Evolutionary conservation across 2,113 vertebrate genomes (phyloP), one percentile per base, ranked within the genome.

Genomic region (Antechinus flavipes): DNA sequence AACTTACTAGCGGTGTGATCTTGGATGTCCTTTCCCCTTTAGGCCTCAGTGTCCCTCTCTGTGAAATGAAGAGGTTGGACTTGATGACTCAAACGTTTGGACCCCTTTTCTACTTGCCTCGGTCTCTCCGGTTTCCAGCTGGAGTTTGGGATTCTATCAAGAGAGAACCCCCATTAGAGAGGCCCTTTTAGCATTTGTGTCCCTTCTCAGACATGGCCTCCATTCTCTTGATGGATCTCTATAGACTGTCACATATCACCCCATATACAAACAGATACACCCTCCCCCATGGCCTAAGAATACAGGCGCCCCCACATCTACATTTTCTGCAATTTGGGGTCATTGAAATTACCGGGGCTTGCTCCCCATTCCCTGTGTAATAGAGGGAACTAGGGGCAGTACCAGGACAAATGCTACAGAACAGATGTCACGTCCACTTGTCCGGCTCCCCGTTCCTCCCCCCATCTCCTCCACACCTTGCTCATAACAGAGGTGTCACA

Each of bases 381-480:
- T 89, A 94, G 46, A 55, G 53, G 90, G 11, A 46, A 94, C n/a
- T 61, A 4, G 89, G 90, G n/a, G 47, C 50, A 61, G 56, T 46
- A 16, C 91, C 84, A 84, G 93, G 92, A 49, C 55, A 30, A 96
- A 54, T 93, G 96, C 26, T 92, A 90, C 47, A 89, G 61, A 93
- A 91, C 1, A 93, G 92, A 93, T 94, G 22, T 90, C 49, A 49
- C 90, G 1, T 19, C 93, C 54, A 96, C 76, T 95, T 93, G 52
- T 1, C 91, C 1, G 0, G 4, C 6, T 68, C 94, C 91, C 50
- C 92, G 22, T 96, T 97, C 52, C 94, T 93, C 68, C 94, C 25
- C 30, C 91, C 90, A 95, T 35, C 26, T 50, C 92, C 25, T n/a
- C 92, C 6, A 22, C 7, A 84, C 68, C 68, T 84, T 42, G n/a